phyloP scores from a whole-genome alignment of 2,797 vertebrate species.

The Brachymystax lenok region DNA sequence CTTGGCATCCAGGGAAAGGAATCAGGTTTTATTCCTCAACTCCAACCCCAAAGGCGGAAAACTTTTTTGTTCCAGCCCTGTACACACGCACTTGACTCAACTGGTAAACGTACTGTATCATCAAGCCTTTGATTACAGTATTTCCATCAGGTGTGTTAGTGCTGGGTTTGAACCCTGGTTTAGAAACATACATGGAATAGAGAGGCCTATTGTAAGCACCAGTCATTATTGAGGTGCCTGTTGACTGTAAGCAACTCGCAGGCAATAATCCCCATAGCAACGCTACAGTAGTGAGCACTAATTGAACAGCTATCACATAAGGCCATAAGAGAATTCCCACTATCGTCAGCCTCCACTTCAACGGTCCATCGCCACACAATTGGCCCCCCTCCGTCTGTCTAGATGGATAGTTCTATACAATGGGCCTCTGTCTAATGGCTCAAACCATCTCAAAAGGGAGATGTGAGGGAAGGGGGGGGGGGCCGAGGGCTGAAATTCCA shows the following conservation, averaged over 20 bases:
- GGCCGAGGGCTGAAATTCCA: slow-evolving; percentile 52
- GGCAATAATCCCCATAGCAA: background rate
- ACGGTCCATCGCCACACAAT: slow-evolving; percentile 31
- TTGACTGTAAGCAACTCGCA: slow-evolving; percentile 36
- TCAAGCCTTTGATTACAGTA: background rate
- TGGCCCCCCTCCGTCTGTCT: slow-evolving; percentile 37
- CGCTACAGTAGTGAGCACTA: slow-evolving; percentile 18
- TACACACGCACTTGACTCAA: too few species aligned
- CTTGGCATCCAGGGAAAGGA: background rate
- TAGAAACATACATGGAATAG: background rate
- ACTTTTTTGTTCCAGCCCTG: too few species aligned
- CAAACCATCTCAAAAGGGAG: slow-evolving; percentile 50
- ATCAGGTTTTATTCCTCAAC: background rate
- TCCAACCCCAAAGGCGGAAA: too few species aligned
- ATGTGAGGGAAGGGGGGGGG: slow-evolving; percentile 21
- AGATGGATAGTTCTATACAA: slow-evolving; percentile 56
- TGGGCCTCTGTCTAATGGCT: slow-evolving; percentile 60
- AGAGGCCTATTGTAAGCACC: slow-evolving; percentile 25
- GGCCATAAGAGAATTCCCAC: slow-evolving; percentile 57
- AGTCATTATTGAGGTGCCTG: slow-evolving; percentile 25
- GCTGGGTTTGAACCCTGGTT: background rate
- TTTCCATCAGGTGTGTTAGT: background rate
- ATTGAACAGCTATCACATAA: slow-evolving; percentile 35
- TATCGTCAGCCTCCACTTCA: slow-evolving; percentile 39
- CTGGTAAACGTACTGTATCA: too few species aligned